Base-by-base conservation (phyloP, 2,797 vertebrate genomes). In the Pogonophryne albipinna region DNA sequence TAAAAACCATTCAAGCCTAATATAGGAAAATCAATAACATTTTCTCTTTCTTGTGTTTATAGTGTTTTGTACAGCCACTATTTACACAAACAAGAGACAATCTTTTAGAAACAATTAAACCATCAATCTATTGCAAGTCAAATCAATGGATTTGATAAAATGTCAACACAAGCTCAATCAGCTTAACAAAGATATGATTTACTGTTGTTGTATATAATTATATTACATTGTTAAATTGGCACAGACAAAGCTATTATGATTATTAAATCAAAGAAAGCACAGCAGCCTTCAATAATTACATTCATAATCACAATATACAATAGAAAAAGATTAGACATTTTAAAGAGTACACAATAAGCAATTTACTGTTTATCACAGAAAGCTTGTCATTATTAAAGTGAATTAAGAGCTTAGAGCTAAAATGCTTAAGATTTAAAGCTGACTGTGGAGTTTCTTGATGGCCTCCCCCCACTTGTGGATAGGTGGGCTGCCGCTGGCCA, bases 401-500 rank as follows among this genome's bases (percentile, higher is more conserved):
- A 56, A 45, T 61, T 41, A 34, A 52, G 4, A 61, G 17, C 62
- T 64, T 75, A 73, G 70, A 82, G 45, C 46, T 65, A 59, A 71
- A 31, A 16, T 5, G 0, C 7, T 38, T 50, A 7, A 67, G 52
- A 46, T 72, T 97, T 90, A 98, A 63, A 99, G 93, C 51, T 95
- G 96, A 89, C 94, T 94, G 64, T 19, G 89, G 7, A 77, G 87
- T 16, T 1, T 87, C 65, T 91, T 87, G 45, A 94, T 78, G 79
- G 92, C 83, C 45, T 91, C 94, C 87, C 86, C 93, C 98, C 98
- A 99, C 41, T 89, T 93, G 52, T 95, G 85, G 77, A 99, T 34
- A 0, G 97, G 96, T 3, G 97, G 97, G 71, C 83, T 97, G 64
- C 97, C 97, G 3, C 79, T 69, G 78, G 94, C 93, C 52, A 93